Conservation (phyloP, 53 echinoderm and acorn worm genomes). For the Mesocentrotus franciscanus region DNA sequence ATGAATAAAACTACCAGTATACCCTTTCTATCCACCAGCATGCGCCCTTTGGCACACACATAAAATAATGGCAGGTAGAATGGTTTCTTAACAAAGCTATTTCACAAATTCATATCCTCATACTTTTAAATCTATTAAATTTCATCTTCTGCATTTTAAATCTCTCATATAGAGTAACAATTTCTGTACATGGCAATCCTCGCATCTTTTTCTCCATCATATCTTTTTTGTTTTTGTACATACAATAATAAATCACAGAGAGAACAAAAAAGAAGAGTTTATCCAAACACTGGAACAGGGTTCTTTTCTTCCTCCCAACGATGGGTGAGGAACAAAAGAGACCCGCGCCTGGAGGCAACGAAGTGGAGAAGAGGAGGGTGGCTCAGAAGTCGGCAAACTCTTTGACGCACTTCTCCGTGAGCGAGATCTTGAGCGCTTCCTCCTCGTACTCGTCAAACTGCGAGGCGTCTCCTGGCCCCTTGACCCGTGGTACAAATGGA, state of each 20-base stretch:
- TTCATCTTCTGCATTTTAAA: conserved; percentile 40
- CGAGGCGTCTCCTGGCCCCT: conserved; percentile 91
- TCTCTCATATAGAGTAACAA: conserved; percentile 65
- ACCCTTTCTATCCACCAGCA: neutral
- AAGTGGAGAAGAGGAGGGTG: conserved; percentile 20
- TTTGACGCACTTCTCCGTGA: conserved; percentile 94
- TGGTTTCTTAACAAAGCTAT: conserved; percentile 36
- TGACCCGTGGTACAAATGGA: conserved; percentile 94
- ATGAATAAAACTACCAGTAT: conserved; percentile 10
- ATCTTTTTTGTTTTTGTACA: conserved; percentile 50
- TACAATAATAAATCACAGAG: conserved; percentile 58
- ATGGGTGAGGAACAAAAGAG: conserved; percentile 22
- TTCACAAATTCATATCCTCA: conserved; percentile 43
- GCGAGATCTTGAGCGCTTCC: conserved; percentile 92
- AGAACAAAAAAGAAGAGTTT: conserved; percentile 4
- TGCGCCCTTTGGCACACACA: conserved; percentile 19
- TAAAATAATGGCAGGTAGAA: conserved; percentile 8
- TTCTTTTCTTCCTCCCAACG: neutral
- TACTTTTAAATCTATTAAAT: conserved; percentile 22
- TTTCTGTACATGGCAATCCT: conserved; percentile 72
- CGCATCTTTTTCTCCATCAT: conserved; percentile 23
- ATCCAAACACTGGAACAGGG: conserved; percentile 36
- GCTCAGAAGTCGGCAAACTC: conserved; percentile 99
- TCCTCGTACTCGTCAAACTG: conserved; percentile 99
- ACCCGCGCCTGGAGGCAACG: conserved; percentile 36